Evolutionary conservation across 2,797 vertebrate genomes (phyloP), one percentile per base, ranked within the genome.

Genomic region (Carapus acus): DNA sequence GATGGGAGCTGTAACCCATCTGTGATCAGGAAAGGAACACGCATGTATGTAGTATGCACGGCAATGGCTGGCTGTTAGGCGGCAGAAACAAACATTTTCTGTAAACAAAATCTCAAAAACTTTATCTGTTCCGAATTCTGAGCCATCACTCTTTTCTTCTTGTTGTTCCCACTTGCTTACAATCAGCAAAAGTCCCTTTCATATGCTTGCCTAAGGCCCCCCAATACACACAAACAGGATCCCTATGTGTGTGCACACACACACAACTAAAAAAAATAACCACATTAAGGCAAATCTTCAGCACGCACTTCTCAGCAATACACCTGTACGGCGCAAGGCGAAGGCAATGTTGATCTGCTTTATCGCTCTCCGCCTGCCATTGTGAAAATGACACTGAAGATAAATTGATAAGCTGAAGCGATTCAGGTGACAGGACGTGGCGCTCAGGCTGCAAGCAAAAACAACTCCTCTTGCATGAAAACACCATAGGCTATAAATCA

Each of bases 1-100:
- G 64, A 80, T 27, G 49, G 64, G 52, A 54, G 56, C 73, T 75
- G 61, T 62, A 74, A 73, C 55, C 66, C 72, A 74, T 69, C 65
- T 77, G 63, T 58, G 58, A 65, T 29, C 51, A 62, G 24, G 31
- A 42, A 46, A 69, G 52, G 19, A 42, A 39, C 19, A 33, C 29
- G 43, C 39, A 23, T 19, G 17, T n/a, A n/a, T 13, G n/a, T 22
- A n/a, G 41, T 14, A 37, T 18, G 16, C 11, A 3, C 18, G 38
- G 16, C 16, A 33, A 20, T n/a, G n/a, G n/a, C n/a, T n/a, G n/a
- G n/a, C n/a, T n/a, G n/a, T n/a, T n/a, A n/a, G n/a, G n/a, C n/a
- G 11, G 27, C 6, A 29, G 11, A 29, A 29, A 29, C 11, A 6
- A 29, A 11, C 27, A 29, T 29, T 29, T 29, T 29, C 6, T 29